A percentile compares a stretch with the other conserved stretches of the same genome.
phyloP scores from a whole-genome alignment of 2,113 vertebrate species.

The Grammomys dolichurus region DNA sequence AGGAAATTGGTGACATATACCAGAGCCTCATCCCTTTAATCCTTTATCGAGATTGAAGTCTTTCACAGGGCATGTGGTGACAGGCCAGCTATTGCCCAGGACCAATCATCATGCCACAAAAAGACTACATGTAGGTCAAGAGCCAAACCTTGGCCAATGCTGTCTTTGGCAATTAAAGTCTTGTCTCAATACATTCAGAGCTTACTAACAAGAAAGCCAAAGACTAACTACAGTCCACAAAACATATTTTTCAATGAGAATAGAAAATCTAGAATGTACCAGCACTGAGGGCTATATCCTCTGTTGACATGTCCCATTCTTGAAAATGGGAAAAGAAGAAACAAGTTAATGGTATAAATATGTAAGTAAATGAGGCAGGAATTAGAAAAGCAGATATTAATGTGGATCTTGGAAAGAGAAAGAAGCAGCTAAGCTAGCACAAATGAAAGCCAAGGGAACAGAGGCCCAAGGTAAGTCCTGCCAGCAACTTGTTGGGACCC shows the following conservation, averaged over 20 bases:
- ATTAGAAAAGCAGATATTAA: constrained; percentile 40
- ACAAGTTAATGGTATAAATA: background rate
- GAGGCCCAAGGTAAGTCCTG: too few species aligned
- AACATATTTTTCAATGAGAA: constrained; percentile 24
- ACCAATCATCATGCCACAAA: background rate
- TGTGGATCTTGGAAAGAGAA: constrained; percentile 18
- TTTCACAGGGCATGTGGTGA: constrained; percentile 33
- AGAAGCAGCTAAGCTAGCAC: background rate
- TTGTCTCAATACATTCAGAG: background rate
- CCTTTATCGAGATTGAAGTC: background rate
- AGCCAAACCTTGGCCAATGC: constrained; percentile 24
- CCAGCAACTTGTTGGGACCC: background rate
- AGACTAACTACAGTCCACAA: background rate
- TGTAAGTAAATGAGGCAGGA: background rate
- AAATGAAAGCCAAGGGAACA: constrained; percentile 1
- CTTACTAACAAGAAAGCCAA: constrained; percentile 47
- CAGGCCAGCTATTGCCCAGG: background rate
- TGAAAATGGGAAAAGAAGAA: background rate
- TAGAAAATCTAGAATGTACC: background rate
- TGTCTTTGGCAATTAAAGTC: constrained; percentile 26
- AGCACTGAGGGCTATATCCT: background rate
- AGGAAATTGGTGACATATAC: background rate
- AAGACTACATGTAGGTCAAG: background rate
- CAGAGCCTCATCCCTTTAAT: constrained; percentile 1
- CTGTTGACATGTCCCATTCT: background rate